Percentiles rank a stretch among this genome's conserved stretches.
phyloP scores from a whole-genome alignment of 2,888 invertebrate species.

The Agelastica alni region DNA sequence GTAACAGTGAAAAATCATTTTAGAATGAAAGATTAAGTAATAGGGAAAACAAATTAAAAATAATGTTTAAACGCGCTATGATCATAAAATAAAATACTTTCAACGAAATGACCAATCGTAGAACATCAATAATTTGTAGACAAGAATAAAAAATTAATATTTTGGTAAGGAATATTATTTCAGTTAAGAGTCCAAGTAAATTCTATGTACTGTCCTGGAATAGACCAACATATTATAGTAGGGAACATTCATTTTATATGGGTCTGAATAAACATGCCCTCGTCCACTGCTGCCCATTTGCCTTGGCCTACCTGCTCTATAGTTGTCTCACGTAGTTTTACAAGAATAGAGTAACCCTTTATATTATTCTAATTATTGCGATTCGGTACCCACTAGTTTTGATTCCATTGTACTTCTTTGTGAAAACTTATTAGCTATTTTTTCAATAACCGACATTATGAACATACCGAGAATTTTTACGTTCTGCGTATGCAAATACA shows the following conservation, averaged over 20 bases:
- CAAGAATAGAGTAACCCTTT: conserved; percentile 43
- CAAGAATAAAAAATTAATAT: too few species aligned
- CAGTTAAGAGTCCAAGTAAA: too few species aligned
- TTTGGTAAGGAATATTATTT: too few species aligned
- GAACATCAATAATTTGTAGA: too few species aligned
- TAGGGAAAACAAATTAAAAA: too few species aligned
- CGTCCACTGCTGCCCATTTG: conserved; percentile 36
- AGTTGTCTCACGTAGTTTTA: conserved; percentile 44
- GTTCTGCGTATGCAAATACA: too few species aligned
- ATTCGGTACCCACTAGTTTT: conserved; percentile 15
- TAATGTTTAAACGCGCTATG: too few species aligned
- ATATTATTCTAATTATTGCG: conserved; percentile 28
- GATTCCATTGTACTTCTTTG: conserved; percentile 21
- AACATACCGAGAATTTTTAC: too few species aligned
- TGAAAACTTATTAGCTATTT: conserved; percentile 18
- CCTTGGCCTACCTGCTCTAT: conserved; percentile 36
- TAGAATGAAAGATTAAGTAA: too few species aligned
- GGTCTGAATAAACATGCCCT: conserved; percentile 33
- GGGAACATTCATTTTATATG: conserved; percentile 24
- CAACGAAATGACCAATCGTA: too few species aligned
- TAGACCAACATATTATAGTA: conserved; percentile 27
- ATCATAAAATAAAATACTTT: too few species aligned
- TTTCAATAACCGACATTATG: conserved; percentile 12
- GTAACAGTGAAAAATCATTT: too few species aligned
- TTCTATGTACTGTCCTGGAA: conserved; percentile 17